These are phyloP conservation scores for Acanthis flammea DNA, from an alignment of 2,797 vertebrate species.

Conservation along the genomic window DNA sequence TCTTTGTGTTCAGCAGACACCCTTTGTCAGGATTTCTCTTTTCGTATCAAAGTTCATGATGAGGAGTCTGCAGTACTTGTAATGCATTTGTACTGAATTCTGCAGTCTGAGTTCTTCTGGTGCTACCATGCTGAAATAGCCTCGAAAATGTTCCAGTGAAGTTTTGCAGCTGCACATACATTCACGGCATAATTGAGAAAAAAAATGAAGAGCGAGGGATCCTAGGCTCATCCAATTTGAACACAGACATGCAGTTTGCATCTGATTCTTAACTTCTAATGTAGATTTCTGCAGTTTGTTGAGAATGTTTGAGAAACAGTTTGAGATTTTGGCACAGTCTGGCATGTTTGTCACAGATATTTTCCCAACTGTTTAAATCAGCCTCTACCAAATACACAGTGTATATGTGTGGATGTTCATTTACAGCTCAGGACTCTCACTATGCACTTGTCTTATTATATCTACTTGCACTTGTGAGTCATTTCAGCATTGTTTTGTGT, in stretches of 20 bases:
- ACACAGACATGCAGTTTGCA: background rate
- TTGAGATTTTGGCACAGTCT: background rate
- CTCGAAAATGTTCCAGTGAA: background rate
- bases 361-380: background rate
- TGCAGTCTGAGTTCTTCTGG: background rate
- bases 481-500: background rate
- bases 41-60: background rate
- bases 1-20: background rate
- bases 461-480: background rate
- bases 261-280: background rate
- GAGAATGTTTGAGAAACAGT: background rate
- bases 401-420: background rate
- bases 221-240: background rate
- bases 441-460: background rate
- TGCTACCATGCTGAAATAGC: background rate
- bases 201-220: background rate
- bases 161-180: background rate
- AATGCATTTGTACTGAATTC: constrained; percentile 7
- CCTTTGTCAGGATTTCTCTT: constrained; percentile 4
- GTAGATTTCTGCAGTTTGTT: background rate
- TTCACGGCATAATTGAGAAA: background rate
- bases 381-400: background rate
- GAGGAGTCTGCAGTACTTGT: background rate
- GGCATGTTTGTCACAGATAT: background rate
- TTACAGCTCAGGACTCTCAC: background rate